phyloP scores from a whole-genome alignment of 2,888 invertebrate species.

The Oegoconia quadripuncta region DNA sequence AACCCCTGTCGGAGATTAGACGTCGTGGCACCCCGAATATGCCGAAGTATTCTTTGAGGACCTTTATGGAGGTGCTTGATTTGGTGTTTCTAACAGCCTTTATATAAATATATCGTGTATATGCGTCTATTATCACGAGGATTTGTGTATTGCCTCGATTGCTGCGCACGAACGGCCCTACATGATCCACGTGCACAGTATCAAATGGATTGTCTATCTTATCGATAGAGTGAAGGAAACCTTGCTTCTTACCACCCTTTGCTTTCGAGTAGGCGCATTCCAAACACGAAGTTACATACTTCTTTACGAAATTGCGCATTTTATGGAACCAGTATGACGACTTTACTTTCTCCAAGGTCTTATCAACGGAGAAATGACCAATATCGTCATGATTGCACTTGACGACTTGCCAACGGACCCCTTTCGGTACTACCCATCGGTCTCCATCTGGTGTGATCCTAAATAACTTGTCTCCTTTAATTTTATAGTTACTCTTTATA shows the following conservation, averaged over 20 bases:
- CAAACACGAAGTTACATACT: constrained; percentile 17
- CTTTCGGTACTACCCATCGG: constrained; percentile 16
- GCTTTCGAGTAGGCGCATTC: constrained; percentile 17
- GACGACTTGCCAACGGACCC: no score
- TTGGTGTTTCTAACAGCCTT: constrained; percentile 3
- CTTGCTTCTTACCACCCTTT: constrained; percentile 9
- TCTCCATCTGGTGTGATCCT: constrained; percentile 7
- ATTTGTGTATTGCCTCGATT: constrained; percentile 7
- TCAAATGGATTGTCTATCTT: constrained; percentile 5
- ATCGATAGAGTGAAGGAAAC: constrained; percentile 6
- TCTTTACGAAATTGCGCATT: constrained; percentile 14
- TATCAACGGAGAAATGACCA: constrained; percentile 16
- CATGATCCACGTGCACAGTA: constrained; percentile 10
- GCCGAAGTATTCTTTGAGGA: neutral
- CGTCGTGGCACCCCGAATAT: no score
- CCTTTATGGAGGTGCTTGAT: neutral
- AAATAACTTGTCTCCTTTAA: constrained; percentile 11
- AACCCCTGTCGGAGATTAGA: constrained; percentile 19
- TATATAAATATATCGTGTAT: constrained; percentile 2
- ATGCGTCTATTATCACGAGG: constrained; percentile 9
- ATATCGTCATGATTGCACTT: constrained; percentile 16
- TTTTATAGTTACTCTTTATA: constrained; percentile 9
- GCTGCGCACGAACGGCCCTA: constrained; percentile 9
- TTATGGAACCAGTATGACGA: constrained; percentile 17
- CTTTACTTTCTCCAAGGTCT: constrained; percentile 13